Evolutionary conservation across 2,888 invertebrate species (phyloP).

Genomic region (Macrosoma leucophasiata): DNA sequence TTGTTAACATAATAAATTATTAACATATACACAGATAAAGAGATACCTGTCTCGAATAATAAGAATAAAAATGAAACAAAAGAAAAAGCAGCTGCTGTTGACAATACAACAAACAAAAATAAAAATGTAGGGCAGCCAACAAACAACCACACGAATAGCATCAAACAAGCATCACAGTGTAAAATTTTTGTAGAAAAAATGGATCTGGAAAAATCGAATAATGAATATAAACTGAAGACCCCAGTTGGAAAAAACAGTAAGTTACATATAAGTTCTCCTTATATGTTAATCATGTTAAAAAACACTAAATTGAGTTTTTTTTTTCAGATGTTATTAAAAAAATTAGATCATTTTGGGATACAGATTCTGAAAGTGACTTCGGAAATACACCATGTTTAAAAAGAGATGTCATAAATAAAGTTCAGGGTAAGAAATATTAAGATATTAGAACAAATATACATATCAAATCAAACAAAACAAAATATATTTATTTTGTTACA

Average conservation of each 20-base stretch:
- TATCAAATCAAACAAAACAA: no score
- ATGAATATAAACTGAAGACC: conserved; percentile 10
- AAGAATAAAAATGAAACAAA: not conserved
- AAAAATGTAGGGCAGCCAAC: no score
- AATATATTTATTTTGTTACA: no score
- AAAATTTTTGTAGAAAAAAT: conserved; percentile 24
- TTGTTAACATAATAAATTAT: no score
- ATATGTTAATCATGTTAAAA: conserved; percentile 1
- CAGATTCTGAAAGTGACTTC: conserved; percentile 54
- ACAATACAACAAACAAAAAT: conserved; percentile 2
- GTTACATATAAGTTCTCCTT: not conserved
- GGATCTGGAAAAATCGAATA: not conserved
- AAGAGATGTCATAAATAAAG: no score
- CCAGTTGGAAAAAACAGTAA: conserved; percentile 10
- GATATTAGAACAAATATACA: no score
- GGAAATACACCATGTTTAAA: no score
- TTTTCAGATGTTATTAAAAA: conserved; percentile 30
- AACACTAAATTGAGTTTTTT: conserved; percentile 7
- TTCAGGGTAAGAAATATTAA: no score
- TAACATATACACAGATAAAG: no score
- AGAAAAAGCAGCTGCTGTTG: not conserved
- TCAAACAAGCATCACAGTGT: conserved; percentile 16
- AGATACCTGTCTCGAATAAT: no score
- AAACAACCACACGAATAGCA: no score
- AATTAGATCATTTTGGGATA: conserved; percentile 52